Conservation (phyloP, 2,888 invertebrate genomes). For the Dilophus febrilis region DNA sequence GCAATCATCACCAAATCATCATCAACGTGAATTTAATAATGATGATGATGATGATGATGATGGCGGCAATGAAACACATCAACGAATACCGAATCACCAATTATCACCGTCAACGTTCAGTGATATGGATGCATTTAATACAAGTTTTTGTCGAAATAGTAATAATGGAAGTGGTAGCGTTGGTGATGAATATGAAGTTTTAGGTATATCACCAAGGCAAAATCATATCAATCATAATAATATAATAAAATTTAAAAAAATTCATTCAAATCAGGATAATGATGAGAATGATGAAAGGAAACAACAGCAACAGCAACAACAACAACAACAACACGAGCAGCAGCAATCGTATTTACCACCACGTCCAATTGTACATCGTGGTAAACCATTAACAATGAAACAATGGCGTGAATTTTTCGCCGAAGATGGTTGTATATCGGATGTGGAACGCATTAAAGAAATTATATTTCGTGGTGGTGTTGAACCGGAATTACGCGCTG, state of each 20-base stretch:
- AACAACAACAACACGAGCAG: not conserved
- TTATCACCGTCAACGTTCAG: too few relatives aligned
- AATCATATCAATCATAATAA: not conserved
- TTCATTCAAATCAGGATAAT: not conserved
- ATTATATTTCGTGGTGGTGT: constrained; percentile 87
- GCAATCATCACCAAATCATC: too few relatives aligned
- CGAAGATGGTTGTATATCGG: constrained; percentile 59
- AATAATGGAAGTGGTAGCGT: too few relatives aligned
- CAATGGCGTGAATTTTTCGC: constrained; percentile 74
- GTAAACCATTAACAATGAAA: constrained; percentile 50
- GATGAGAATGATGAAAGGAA: too few relatives aligned
- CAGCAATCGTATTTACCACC: constrained; percentile 1
- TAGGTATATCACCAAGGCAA: constrained; percentile 32
- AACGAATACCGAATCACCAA: too few relatives aligned
- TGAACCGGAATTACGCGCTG: constrained; percentile 44
- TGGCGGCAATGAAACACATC: too few relatives aligned
- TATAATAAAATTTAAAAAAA: not conserved
- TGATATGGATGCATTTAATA: too few relatives aligned
- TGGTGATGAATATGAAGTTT: constrained; percentile 23
- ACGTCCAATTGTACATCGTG: constrained; percentile 18
- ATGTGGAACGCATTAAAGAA: constrained; percentile 61
- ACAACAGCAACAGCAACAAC: constrained; percentile 2
- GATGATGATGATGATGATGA: too few relatives aligned
- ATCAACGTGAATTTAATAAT: too few relatives aligned
- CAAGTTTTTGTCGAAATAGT: too few relatives aligned